Evolutionary conservation across 2,113 vertebrate species (phyloP), one percentile per base, ranked within the genome.

Genomic region (Trinectes maculatus): DNA sequence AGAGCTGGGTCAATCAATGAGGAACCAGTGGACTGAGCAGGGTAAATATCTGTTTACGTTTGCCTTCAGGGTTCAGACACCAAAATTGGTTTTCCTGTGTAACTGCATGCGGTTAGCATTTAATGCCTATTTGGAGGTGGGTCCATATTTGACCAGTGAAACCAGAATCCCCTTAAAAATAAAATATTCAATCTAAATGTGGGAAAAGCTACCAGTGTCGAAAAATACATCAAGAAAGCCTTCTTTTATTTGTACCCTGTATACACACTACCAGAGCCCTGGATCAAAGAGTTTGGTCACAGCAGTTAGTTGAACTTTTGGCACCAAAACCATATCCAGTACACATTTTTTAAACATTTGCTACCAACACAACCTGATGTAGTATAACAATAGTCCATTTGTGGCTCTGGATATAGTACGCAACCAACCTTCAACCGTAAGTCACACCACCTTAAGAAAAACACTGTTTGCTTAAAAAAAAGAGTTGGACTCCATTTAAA

Each of bases 231-330:
- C 57, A 84, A 77, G 82, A 84, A 85, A 87, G 42, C 70, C 73
- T 68, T 80, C 59, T 63, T 60, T 15, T 7, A 82, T 86, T 33
- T 77, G 61, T 84, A 88, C 85, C 86, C 85, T 88, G 87, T 91
- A 71, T 71, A 79, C 62, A 83, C 74, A 80, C 68, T 79, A 59
- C 66, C 77, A 77, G 82, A 77, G 71, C 74, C 51, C 67, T 19
- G 39, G 43, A 37, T 26, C 2, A 15, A 21, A 33, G 34, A 67
- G 57, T 74, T 69, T 68, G 71, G 29, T 60, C 55, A 55, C 34
- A 24, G 18, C 21, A 3, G 1, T 59, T 25, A 36, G 37, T 64
- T 19, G 56, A 63, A 39, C 34, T 33, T 76, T 58, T 18, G 19
- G 43, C 68, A 59, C 36, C 19, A 39, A 43, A 64, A 29, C 26